Evolutionary conservation across 2,797 vertebrate genomes (phyloP).

Genomic region (Gymnothorax javanicus): DNA sequence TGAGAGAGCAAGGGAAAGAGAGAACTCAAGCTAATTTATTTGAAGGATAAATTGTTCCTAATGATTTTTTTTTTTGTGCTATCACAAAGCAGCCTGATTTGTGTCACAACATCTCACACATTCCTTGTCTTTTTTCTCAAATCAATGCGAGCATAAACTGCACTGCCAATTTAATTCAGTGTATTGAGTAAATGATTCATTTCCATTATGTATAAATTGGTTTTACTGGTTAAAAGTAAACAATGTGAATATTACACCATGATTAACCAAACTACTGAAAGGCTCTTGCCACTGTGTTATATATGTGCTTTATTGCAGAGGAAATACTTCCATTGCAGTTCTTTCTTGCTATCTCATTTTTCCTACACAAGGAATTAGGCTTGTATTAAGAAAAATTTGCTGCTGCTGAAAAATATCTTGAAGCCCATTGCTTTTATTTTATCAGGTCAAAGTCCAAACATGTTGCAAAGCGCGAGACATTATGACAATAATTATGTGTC

Average conservation of each 20-base stretch:
- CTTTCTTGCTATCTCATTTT: background rate
- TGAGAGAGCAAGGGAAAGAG: too few species aligned
- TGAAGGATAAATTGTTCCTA: slow-evolving; percentile 57
- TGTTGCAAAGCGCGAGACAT: background rate
- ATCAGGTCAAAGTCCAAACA: background rate
- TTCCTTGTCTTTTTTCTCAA: slow-evolving; percentile 1
- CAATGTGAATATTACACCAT: background rate
- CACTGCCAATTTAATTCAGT: slow-evolving; percentile 2
- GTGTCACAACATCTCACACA: slow-evolving; percentile 31
- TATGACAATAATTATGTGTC: background rate
- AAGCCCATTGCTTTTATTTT: background rate
- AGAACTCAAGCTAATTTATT: background rate
- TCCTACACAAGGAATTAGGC: background rate
- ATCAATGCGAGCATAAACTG: slow-evolving; percentile 10
- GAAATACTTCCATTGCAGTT: background rate
- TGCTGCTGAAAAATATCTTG: background rate
- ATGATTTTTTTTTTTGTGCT: slow-evolving; percentile 56
- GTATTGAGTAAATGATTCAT: background rate
- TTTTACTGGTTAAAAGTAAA: background rate
- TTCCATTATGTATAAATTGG: background rate
- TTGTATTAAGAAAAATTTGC: background rate
- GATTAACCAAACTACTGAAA: background rate
- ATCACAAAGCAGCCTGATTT: slow-evolving; percentile 39
- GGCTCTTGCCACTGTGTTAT: background rate
- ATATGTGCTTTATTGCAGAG: background rate